Base-by-base conservation (phyloP, 2,797 vertebrate genomes). In the Halcyon chelicuti region DNA sequence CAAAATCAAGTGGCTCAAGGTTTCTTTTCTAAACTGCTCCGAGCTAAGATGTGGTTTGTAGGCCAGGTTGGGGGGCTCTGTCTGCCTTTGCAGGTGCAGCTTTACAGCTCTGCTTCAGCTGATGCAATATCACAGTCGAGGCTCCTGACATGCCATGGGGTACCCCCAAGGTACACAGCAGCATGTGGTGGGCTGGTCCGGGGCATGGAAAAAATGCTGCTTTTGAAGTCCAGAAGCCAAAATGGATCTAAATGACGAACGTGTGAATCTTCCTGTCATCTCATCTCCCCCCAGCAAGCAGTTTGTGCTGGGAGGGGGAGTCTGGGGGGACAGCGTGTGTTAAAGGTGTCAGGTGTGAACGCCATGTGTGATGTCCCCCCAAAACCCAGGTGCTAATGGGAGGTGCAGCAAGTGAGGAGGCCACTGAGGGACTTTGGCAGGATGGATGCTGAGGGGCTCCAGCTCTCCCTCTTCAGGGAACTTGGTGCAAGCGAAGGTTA, bases 391-490 rank as follows among this genome's bases (percentile, higher is more conserved):
- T 35, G 70, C 49, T 84, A 35, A 74, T 1, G 6, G 39, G 4
- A 12, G 58, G 28, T 33, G 52, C 42, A 57, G 37, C 22, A 65
- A 88, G 37, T 33, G 46, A 65, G 31, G 60, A 29, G n/a, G 31
- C 10, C 33, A 1, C 0, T 0, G 42, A 13, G 49, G 54, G 23
- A 1, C 15, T 73, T 51, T 7, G 33, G 33, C 13, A 70, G 46
- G n/a, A 28, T 15, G 71, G 71, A 66, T 9, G 2, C 23, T 55
- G 42, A 16, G 29, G n/a, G 60, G 85, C 87, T 94, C 88, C 63
- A 95, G 94, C 33, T 95, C 92, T 93, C 96, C 96, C 96, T 93
- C 96, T 96, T 86, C 66, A 85, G 96, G 96, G n/a, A 79, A 58
- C 49, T 57, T 40, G 66, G 23, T 81, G 88, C 7, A 92, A 94